Base-by-base conservation (phyloP, 2,797 vertebrate species). In the Sebastes variabilis region DNA sequence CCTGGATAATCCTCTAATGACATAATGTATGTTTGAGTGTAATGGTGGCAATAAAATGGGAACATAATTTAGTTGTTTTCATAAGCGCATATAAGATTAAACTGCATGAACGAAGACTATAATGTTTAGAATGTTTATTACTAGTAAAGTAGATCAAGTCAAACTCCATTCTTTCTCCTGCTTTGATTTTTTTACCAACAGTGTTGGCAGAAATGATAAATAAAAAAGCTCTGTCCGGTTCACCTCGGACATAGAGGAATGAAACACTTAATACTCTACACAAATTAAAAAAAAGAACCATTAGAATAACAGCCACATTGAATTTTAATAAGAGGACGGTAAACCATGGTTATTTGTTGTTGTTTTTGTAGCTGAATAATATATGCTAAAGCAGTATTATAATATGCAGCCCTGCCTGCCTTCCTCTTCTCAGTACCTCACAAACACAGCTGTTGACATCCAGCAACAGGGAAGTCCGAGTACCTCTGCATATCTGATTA, bases 1-100 rank as follows among this genome's bases (percentile, higher is more conserved):
- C 90, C 91, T 83, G 65, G 84, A 80, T 89, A 89, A 90, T 92
- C 82, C 72, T 77, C 59, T 92, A 92, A 93, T 92, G 87, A 90
- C 72, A 90, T 92, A 91, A 93, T 90, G 85, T 84, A 87, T 83
- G 77, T 87, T 81, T 73, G 58, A 87, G 81, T 84, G 56, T 83
- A 91, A 90, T 87, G 75, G 73, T 81, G 76, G 89, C 75, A 88
- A 85, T 91, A 86, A 87, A 92, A 90, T 16, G 4, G 68, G 62
- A 80, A 86, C 80, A 87, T 88, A 84, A 92, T 91, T 86, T 77
- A 70, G 68, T 82, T 81, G 79, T 88, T 91, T 93, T 92, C 79
- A 89, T 78, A 79, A 77, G 59, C 72, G 66, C 61, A 75, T 85
- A 91, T 80, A 75, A 78, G 66, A 89, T 90, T 83, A 90, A 82